Percentiles rank a stretch among this genome's conserved stretches.
phyloP scores from a whole-genome alignment of 1,140 invertebrate genomes.

The Samia ricini region DNA sequence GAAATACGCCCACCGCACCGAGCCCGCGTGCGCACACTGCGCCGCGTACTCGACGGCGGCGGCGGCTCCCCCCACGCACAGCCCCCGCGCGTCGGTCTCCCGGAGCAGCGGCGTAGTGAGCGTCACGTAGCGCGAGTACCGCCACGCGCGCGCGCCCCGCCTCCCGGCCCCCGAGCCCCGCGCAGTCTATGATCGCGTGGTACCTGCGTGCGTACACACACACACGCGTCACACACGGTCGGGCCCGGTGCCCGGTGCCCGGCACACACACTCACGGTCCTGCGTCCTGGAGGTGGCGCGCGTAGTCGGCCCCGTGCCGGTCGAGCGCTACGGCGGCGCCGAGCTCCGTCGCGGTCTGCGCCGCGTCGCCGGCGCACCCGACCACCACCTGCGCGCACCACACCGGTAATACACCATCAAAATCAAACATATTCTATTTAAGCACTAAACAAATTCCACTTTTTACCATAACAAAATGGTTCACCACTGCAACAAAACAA shows the following conservation, averaged over 20 bases:
- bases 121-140: conserved; percentile 89
- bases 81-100: conserved; percentile 89
- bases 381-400: conserved; percentile 81
- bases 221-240: background rate
- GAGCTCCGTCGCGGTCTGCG: conserved; percentile 82
- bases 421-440: too few relatives aligned
- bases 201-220: conserved; percentile 77
- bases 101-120: conserved; percentile 89
- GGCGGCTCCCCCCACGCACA: conserved; percentile 81
- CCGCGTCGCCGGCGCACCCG: conserved; percentile 87
- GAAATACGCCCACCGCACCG: conserved; percentile 51
- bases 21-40: conserved; percentile 21
- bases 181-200: conserved; percentile 91
- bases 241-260: too few relatives aligned
- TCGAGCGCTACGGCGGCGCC: conserved; percentile 89
- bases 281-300: conserved; percentile 78
- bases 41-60: conserved; percentile 32
- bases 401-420: too few relatives aligned
- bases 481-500: background rate
- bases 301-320: conserved; percentile 83
- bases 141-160: conserved; percentile 81
- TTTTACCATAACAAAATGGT: too few relatives aligned
- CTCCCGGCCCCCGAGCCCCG: conserved; percentile 82
- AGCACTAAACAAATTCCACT: too few relatives aligned
- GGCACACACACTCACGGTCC: conserved; percentile 82